These are phyloP conservation scores for Calliscelio sp. DNA, from an alignment of 2,888 invertebrate species.

Conservation along the genomic window DNA sequence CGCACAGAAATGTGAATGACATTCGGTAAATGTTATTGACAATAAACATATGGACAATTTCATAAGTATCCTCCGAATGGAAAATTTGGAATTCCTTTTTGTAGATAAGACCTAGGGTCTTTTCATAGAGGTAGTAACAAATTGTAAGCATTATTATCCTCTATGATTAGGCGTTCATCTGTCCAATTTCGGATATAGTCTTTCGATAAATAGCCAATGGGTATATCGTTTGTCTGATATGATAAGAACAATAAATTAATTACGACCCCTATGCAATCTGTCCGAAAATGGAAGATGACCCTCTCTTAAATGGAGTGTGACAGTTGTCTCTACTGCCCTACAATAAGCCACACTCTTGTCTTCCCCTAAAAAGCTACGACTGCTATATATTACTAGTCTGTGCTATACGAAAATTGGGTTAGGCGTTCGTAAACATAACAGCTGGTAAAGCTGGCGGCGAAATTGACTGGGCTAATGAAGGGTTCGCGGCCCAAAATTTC, in stretches of 20 bases:
- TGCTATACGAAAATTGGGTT: slow-evolving; percentile 66
- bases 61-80: too few species aligned
- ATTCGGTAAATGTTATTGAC: too few species aligned
- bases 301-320: slow-evolving; percentile 44
- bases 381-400: slow-evolving; percentile 51
- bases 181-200: too few species aligned
- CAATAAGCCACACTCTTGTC: slow-evolving; percentile 32
- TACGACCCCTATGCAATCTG: slow-evolving; percentile 2
- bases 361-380: slow-evolving; percentile 31
- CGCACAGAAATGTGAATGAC: too few species aligned
- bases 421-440: slow-evolving; percentile 64
- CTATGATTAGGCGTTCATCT: too few species aligned
- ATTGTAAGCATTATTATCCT: too few species aligned
- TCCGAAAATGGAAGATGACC: slow-evolving; percentile 44
- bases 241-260: slow-evolving; percentile 55
- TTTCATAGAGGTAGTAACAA: too few species aligned
- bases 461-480: slow-evolving; percentile 65
- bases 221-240: slow-evolving; percentile 1
- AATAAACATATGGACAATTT: too few species aligned
- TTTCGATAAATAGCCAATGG: not conserved
- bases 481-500: slow-evolving; percentile 56
- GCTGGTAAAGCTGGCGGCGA: slow-evolving; percentile 62
- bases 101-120: too few species aligned
- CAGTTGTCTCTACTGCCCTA: slow-evolving; percentile 67
- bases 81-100: too few species aligned